Base-by-base conservation (phyloP, 2,888 invertebrate genomes). In the Eretmocerus hayati region DNA sequence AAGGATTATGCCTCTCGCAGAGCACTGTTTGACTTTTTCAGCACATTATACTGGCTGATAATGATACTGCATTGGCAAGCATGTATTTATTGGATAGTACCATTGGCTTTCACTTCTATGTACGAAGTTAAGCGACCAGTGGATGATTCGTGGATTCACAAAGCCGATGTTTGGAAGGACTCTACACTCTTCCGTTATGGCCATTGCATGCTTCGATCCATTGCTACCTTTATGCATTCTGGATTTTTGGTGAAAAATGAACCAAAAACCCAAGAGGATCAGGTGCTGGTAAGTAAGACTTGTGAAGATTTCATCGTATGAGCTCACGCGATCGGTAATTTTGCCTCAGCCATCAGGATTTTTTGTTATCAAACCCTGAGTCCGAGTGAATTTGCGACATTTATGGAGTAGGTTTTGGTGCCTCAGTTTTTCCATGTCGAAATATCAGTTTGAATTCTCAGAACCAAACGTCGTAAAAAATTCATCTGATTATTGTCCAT, bases 1-100 rank as follows among this genome's bases (percentile, higher is more conserved):
- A 48, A 43, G 35, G 53, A 56, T 1, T 62, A 60, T 41, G 54
- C 61, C 5, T n/a, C 58, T 5, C 42, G 62, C 1, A 18, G 56
- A 4, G 52, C 60, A 0, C 13, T 59, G 2, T 62, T 58, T 40
- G 60, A 63, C 23, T 58, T 66, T 18, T 57, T 58, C 33, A 56
- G 51, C 32, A 56, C 61, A 9, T 51, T 65, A 8, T 61, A 63
- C 15, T 59, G 62, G 56, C 19, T 67, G 1, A 15, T 62, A 5
- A 35, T 69, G 9, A 31, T 51, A 1, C 18, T 71, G 2, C 71
- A 69, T 22, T 71, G 70, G 69, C 62, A 66, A 26, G 55, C 66
- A 4, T 70, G 70, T 26, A 39, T 66, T 3, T 63, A 58, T 16
- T 71, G 67, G 63, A 52, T 67, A n/a, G 46, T 67, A 5, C 68